Percentiles rank a stretch among this genome's conserved stretches.
Evolutionary conservation across 2,888 invertebrate genomes (phyloP).

Genomic region (Hirtodrosophila cameraria): DNA sequence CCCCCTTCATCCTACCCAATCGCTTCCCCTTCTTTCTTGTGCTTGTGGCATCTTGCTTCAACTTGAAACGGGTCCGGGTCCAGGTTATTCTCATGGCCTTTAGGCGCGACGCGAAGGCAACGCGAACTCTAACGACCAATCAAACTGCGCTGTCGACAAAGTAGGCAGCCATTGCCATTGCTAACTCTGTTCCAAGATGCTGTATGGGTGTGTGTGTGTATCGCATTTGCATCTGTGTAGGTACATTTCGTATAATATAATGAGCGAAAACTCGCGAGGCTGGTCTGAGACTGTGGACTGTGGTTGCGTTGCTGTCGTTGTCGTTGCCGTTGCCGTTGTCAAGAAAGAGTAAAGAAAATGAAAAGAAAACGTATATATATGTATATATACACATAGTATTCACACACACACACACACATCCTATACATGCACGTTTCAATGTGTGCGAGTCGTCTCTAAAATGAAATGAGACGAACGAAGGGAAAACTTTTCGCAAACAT

Average conservation of each 20-base stretch:
- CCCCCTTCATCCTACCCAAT: neutral
- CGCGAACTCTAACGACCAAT: slow-evolving; percentile 61
- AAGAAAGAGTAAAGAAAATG: slow-evolving; percentile 39
- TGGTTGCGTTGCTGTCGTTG: slow-evolving; percentile 16
- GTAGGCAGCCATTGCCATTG: slow-evolving; percentile 28
- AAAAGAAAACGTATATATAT: slow-evolving; percentile 15
- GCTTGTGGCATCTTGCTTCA: slow-evolving; percentile 32
- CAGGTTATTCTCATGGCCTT: slow-evolving; percentile 28
- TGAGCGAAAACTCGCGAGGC: slow-evolving; percentile 59
- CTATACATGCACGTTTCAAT: neutral
- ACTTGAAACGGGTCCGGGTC: slow-evolving; percentile 22
- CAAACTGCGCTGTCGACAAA: slow-evolving; percentile 49
- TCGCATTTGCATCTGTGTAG: slow-evolving; percentile 1
- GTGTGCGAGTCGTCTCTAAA: slow-evolving; percentile 9
- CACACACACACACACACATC: slow-evolving; percentile 5
- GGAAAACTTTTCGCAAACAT: slow-evolving; percentile 34
- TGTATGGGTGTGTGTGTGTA: slow-evolving; percentile 11
- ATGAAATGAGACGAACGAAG: slow-evolving; percentile 25
- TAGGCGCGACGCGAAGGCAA: slow-evolving; percentile 32
- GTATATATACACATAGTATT: slow-evolving; percentile 4
- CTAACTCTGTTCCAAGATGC: slow-evolving; percentile 15
- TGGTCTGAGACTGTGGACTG: slow-evolving; percentile 37
- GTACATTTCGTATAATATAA: slow-evolving; percentile 27
- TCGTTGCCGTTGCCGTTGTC: no score
- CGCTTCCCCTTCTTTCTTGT: neutral